Evolutionary conservation across 2,113 vertebrate genomes (phyloP).

Genomic region (Leucopsar rothschildi): DNA sequence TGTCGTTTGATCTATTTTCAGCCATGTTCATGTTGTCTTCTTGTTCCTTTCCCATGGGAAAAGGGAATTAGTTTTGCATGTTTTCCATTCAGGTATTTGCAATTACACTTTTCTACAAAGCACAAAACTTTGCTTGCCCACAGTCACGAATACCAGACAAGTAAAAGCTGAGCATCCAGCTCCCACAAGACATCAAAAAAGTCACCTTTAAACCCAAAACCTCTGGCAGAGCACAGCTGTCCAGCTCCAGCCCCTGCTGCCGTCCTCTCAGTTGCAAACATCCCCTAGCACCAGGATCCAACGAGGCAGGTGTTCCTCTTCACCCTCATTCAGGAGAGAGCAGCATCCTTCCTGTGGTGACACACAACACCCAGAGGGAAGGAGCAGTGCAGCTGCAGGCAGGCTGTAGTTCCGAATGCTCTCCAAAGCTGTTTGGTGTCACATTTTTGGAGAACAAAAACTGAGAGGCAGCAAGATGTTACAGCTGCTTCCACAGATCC

Average conservation of each 20-base stretch:
- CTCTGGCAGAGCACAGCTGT: not conserved
- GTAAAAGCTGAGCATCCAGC: not conserved
- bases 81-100: not conserved
- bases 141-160: fast-evolving
- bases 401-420: not conserved
- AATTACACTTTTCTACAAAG: not conserved
- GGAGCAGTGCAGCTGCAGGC: not conserved
- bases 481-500: not conserved
- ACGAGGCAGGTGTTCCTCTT: not conserved
- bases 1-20: not conserved
- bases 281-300: not conserved
- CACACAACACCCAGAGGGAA: fast-evolving
- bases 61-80: not conserved
- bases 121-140: not conserved
- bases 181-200: not conserved
- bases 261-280: not conserved
- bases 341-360: not conserved
- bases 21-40: not conserved
- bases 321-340: not conserved
- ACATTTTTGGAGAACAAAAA: not conserved
- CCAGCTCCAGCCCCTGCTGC: not conserved
- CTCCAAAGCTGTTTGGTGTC: not conserved
- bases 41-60: not conserved
- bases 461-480: not conserved
- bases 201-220: not conserved